Evolutionary conservation across 2,113 vertebrate genomes (phyloP), one percentile per base, ranked within the genome.

Genomic region (Apistogramma diplotaenia): DNA sequence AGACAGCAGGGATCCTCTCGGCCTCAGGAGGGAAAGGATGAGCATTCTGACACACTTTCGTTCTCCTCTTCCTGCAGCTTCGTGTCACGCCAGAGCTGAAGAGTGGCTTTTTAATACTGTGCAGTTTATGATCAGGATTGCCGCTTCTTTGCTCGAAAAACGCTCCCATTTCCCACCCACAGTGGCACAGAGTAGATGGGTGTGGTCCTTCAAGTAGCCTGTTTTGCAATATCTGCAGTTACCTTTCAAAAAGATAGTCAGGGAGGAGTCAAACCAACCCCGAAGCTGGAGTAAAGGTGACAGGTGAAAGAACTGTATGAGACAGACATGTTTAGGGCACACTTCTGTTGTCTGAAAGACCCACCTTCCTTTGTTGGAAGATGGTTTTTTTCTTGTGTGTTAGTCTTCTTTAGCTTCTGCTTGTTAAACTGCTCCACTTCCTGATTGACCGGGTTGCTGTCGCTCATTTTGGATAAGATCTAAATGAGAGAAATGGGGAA

Each of bases 331-430:
- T 51, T 9, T 8, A 13, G 18, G 56, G 13, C 43, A 25, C 6
- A 7, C 2, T 18, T 33, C 4, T 60, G 51, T 29, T 40, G 7
- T 56, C 9, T 74, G 49, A 2, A 65, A 70, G 7, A 93, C 96
- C 90, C 89, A 97, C 96, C 96, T 83, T 96, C 92, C 82, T 95
- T 88, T 1, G 96, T 96, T 9, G 96, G 96, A n/a, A 96, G 85
- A 25, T 73, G 80, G 78, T 95, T 96, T 83, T 96, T 97, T 91
- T 94, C 96, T 31, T 88, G 31, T 0, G 95, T 97, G 29, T 74
- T 92, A 12, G 94, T 95, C 89, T 96, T 97, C 77, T 93, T 96
- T 74, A 97, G 93, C 84, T 91, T 95, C 73, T 78, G 93, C 87
- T 91, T 96, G 88, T 97, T 93, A 81, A 96, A 98, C 8, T 86